Evolutionary conservation across 2,888 invertebrate species (phyloP), one percentile per base, ranked within the genome.

Genomic region (Pristionchus mayeri): DNA sequence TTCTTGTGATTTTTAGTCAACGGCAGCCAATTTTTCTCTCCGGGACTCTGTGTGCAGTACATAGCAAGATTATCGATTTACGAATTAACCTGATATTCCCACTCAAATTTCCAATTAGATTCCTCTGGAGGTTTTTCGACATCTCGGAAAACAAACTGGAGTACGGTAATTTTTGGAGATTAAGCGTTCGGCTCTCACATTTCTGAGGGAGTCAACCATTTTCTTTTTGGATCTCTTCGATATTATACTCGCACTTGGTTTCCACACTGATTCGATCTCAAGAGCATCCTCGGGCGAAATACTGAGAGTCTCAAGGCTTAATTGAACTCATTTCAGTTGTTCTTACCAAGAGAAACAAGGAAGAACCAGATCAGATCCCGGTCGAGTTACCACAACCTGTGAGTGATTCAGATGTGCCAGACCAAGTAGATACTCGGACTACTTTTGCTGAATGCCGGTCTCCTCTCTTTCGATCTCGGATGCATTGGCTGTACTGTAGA

Each of bases 181-280:
- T 16, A 3, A 34, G 9, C 21, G 24, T n/a, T n/a, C 3, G 3
- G 30, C n/a, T 6, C 79, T 24, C 37, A 79, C 79, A 34, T 18
- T 52, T 79, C 54, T 52, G 11, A 79, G 21, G 7, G 79, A 52
- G 30, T 79, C 79, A 48, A 79, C 54, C 18, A 54, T n/a, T 54
- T 79, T 52, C 57, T 57, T n/a, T 18, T 40, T 63, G 16, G 44
- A 40, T 30, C 63, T 37, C 50, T 63, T 60, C 16, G 63, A 63
- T 40, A 82, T 82, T 7, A 82, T 21, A 48, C 63, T 63, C 24
- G 60, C 82, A 44, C 82, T 82, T n/a, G 82, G 82, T 50, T 82
- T 82, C 82, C 82, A 82, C 24, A 82, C 82, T 24, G 82, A 57
- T 63, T 82, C 82, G 24, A 82, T 63, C 48, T 82, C 82, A 24